Conservation (phyloP, 1,140 invertebrate species). For the Formica selysi region DNA sequence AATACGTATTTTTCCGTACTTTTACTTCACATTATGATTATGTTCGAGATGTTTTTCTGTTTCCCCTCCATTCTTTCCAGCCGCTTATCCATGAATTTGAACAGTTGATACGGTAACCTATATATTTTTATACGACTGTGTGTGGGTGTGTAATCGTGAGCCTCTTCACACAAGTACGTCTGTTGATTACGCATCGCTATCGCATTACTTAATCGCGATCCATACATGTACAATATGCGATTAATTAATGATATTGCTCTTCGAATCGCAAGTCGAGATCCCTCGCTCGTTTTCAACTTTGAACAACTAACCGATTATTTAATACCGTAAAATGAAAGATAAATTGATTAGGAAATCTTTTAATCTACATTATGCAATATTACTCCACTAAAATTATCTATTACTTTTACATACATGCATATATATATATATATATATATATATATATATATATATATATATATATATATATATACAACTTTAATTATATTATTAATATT, state of each 20-base stretch:
- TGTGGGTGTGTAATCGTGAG: background rate
- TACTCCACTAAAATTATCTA: background rate
- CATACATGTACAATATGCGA: background rate
- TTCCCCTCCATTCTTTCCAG: background rate
- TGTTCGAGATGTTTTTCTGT: background rate
- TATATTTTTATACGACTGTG: background rate
- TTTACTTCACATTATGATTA: background rate
- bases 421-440: too few species aligned
- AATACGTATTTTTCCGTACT: background rate
- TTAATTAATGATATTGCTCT: conserved; percentile 12
- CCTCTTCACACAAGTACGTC: background rate
- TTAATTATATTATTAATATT: background rate
- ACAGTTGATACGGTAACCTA: conserved; percentile 11
- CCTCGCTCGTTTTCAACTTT: background rate
- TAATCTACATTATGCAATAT: background rate
- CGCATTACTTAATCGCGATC: background rate
- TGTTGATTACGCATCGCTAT: conserved; percentile 5
- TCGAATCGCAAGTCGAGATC: background rate
- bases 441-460: too few species aligned
- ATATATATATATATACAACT: too few species aligned
- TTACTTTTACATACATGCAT: background rate
- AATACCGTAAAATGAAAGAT: background rate
- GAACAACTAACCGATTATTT: background rate
- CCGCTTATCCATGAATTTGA: conserved; percentile 7
- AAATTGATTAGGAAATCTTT: background rate